phyloP scores from a whole-genome alignment of 2,113 vertebrate species.

The Gavialis gangeticus region DNA sequence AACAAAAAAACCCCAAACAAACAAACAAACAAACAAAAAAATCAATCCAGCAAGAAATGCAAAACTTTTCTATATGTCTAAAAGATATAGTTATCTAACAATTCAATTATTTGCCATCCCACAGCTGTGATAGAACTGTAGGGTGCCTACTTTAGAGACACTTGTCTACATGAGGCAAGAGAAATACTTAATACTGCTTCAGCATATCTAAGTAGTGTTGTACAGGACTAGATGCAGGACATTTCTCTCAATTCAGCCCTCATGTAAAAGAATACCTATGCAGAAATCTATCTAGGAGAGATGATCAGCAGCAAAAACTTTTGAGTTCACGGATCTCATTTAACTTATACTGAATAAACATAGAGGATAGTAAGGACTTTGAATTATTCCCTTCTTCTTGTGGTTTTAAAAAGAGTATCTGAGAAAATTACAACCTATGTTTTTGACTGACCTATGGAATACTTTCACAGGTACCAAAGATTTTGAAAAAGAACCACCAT shows the following conservation, averaged over 20 bases:
- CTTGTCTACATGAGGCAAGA: neutral
- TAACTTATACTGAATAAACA: neutral
- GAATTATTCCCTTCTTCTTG: neutral
- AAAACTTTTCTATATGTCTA: no score
- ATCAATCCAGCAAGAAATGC: no score
- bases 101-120: neutral
- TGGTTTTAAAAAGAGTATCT: neutral
- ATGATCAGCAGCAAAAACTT: no score
- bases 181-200: neutral
- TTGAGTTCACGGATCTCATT: no score
- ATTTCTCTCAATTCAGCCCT: neutral
- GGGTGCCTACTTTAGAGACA: neutral
- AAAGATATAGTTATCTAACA: neutral
- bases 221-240: no score
- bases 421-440: neutral
- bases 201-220: neutral
- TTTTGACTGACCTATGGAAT: neutral
- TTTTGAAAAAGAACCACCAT: neutral
- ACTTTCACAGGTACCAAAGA: neutral
- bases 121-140: neutral
- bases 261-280: neutral
- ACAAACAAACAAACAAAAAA: no score
- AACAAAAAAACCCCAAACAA: no score
- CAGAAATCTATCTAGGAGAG: neutral
- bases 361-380: neutral